Evolutionary conservation across 1,140 invertebrate species (phyloP), one percentile per base, ranked within the genome.

Genomic region (Habropoda laboriosa): DNA sequence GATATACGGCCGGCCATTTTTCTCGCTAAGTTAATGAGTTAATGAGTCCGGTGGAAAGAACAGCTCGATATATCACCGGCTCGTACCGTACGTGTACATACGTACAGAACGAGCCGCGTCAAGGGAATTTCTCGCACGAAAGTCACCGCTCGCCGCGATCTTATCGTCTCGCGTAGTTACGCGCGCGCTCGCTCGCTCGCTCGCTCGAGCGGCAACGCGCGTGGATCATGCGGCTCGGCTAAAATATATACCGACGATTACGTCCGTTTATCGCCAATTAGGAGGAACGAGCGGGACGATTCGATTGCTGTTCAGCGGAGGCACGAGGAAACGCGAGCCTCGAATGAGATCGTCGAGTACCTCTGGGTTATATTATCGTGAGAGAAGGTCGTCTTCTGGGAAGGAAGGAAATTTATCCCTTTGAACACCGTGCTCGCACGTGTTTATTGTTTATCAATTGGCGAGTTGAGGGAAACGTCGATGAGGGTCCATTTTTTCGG

Each of bases 1-100:
- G 85, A 87, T 86, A 75, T 87, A 87, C 78, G 74, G 63, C 51
- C 78, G 71, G 66, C n/a, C 38, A 87, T 87, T 87, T 87, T 87
- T 86, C 84, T 83, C 77, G 51, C 45, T 55, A 63, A 73, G 70
- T 86, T 86, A 86, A 87, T 83, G 85, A 87, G 85, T 86, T 76
- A 86, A 87, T 86, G 85, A 86, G 83, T 86, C 78, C 64, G 64
- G 74, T 60, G 64, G 84, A 81, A 83, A 79, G 85, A 83, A 81
- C 81, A 35, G 68, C 78, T 74, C 81, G 85, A 87, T 87, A 87
- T 87, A 86, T 87, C 86, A 86, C 38, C 81, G 60, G 40, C 58
- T 51, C 63, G 63, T 61, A 51, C 45, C 38, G 42, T 21, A 24
- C 42, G 38, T 40, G 51, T 18, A 38, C n/a, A 18, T 32, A 66